Evolutionary conservation across 2,113 vertebrate species (phyloP).

Genomic region (Rhinopithecus roxellana): DNA sequence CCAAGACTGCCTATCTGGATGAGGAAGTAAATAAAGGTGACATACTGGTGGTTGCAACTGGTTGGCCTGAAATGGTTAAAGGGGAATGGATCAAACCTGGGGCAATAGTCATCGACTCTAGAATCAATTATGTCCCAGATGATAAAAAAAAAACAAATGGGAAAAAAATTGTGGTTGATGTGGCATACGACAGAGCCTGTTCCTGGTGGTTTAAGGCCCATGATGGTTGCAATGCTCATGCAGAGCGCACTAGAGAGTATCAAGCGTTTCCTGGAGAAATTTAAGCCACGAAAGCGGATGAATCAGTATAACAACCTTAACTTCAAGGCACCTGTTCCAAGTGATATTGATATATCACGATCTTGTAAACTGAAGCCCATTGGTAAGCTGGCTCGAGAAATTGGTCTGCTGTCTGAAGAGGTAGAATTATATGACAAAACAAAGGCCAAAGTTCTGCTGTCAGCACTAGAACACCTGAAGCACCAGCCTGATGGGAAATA

Average conservation of each 20-base stretch:
- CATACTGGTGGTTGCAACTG: conserved; percentile 95
- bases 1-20: conserved; percentile 90
- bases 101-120: conserved; percentile 97
- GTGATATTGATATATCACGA: conserved; percentile 95
- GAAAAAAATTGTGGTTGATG: conserved; percentile 94
- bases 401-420: conserved; percentile 92
- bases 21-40: conserved; percentile 95
- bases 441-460: conserved; percentile 95
- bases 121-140: conserved; percentile 96
- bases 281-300: conserved; percentile 91
- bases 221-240: conserved; percentile 99
- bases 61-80: conserved; percentile 96
- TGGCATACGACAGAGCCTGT: conserved; percentile 92
- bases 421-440: conserved; percentile 93
- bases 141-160: conserved; percentile 93
- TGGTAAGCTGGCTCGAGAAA: conserved; percentile 87
- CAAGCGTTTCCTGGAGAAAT: conserved; percentile 89
- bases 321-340: conserved; percentile 91
- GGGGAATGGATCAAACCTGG: conserved; percentile 98
- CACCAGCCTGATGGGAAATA: conserved; percentile 94
- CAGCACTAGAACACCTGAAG: conserved; percentile 88
- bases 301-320: conserved; percentile 90
- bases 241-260: conserved; percentile 97
- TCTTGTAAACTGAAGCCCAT: conserved; percentile 92
- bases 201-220: conserved; percentile 96